Conservation (phyloP, 2,888 invertebrate species). For the Limnephilus auricula region DNA sequence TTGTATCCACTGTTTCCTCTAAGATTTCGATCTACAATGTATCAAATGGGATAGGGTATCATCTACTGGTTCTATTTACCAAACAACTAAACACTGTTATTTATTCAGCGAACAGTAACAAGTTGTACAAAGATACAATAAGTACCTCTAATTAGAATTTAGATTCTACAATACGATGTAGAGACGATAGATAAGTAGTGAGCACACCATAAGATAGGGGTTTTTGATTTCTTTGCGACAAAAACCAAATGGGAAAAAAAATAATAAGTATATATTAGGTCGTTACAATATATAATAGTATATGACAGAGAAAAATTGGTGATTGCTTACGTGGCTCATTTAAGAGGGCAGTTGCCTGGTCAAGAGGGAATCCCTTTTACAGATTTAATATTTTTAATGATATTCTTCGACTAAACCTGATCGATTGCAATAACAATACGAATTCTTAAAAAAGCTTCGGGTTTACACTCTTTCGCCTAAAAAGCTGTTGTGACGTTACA, state of each 20-base stretch:
- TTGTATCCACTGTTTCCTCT: constrained; percentile 61
- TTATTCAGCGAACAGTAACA: constrained; percentile 14
- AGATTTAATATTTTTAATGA: no score
- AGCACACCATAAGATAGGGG: not conserved
- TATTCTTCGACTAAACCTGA: no score
- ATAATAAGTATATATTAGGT: not conserved
- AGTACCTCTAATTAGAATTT: not conserved
- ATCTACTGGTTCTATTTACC: constrained; percentile 16
- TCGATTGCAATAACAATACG: no score
- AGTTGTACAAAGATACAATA: not conserved
- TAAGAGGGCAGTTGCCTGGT: no score
- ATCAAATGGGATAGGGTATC: constrained; percentile 25
- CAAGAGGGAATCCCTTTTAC: no score
- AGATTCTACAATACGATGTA: not conserved
- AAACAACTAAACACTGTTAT: constrained; percentile 23
- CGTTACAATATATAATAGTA: not conserved
- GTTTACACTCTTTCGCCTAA: no score
- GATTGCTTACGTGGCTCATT: not conserved
- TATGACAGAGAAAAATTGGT: no score
- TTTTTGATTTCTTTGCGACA: not conserved
- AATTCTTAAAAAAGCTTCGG: no score
- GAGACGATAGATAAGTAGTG: not conserved
- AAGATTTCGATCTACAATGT: constrained; percentile 59
- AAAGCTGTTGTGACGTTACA: no score
- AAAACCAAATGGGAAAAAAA: not conserved